These are phyloP conservation scores for Apotomis capreana DNA, from an alignment of 2,888 invertebrate genomes.

Conservation along the genomic window DNA sequence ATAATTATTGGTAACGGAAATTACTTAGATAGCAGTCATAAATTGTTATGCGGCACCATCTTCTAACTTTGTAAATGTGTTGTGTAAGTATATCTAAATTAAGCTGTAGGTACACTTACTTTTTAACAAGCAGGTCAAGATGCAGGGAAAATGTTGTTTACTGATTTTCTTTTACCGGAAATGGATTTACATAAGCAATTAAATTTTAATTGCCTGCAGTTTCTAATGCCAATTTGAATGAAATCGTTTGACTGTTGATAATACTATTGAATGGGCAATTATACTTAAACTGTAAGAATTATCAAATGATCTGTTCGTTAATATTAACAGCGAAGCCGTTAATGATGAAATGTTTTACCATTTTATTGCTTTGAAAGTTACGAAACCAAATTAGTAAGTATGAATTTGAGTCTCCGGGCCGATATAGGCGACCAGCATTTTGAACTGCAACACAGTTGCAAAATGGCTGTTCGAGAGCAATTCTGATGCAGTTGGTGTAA, in stretches of 20 bases:
- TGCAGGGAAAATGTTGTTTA: slow-evolving; percentile 25
- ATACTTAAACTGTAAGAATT: slow-evolving; percentile 12
- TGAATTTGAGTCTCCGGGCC: too few relatives aligned
- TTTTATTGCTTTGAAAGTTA: slow-evolving; percentile 25
- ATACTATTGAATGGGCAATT: not conserved
- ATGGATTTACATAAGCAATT: slow-evolving; percentile 35
- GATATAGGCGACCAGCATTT: too few relatives aligned
- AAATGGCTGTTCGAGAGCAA: too few relatives aligned
- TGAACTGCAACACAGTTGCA: too few relatives aligned
- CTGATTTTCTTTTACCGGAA: slow-evolving; percentile 27
- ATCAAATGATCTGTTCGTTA: not conserved
- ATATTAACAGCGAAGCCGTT: not conserved
- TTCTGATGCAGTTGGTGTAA: too few relatives aligned
- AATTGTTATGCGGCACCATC: too few relatives aligned
- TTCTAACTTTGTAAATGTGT: too few relatives aligned
- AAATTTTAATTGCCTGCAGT: slow-evolving; percentile 26
- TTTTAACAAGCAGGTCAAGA: not conserved
- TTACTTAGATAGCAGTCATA: too few relatives aligned
- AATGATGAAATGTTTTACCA: slow-evolving; percentile 2
- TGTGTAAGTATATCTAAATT: too few relatives aligned
- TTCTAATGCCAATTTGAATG: slow-evolving; percentile 22
- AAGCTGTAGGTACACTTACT: too few relatives aligned
- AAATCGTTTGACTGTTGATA: slow-evolving; percentile 26
- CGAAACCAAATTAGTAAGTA: slow-evolving; percentile 1
- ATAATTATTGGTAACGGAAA: too few relatives aligned